phyloP scores from a whole-genome alignment of 2,113 vertebrate genomes.

The Micronycteris hirsuta region DNA sequence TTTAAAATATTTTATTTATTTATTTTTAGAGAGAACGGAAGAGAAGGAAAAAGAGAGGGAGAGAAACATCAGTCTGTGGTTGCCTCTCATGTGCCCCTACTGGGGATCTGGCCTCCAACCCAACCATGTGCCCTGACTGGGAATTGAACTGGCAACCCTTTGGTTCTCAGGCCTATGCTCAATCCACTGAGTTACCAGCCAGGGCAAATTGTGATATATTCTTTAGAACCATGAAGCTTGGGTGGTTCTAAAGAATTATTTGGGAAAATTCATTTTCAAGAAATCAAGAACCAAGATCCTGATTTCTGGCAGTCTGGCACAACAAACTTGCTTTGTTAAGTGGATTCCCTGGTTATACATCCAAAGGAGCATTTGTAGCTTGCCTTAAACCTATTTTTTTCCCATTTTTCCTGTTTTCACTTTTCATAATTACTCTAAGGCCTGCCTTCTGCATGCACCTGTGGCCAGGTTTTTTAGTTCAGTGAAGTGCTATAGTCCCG shows the following conservation, averaged over 20 bases:
- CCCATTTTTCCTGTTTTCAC: neutral
- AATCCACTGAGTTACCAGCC: too few species aligned
- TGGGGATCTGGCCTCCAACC: too few species aligned
- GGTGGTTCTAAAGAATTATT: neutral
- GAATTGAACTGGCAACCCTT: too few species aligned
- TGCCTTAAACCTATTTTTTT: neutral
- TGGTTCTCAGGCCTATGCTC: too few species aligned
- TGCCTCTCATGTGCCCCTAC: too few species aligned
- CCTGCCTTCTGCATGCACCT: neutral
- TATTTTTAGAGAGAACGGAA: too few species aligned
- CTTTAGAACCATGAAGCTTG: neutral
- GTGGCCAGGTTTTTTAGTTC: neutral
- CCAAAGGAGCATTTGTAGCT: neutral
- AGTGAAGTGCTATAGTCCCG: neutral
- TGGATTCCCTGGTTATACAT: neutral
- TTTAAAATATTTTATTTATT: too few species aligned
- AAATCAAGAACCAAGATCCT: neutral
- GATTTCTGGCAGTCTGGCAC: neutral
- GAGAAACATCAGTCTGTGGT: too few species aligned
- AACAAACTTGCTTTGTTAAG: neutral
- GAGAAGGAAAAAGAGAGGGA: too few species aligned
- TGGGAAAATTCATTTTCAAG: neutral
- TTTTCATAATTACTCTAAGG: neutral
- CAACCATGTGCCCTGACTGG: too few species aligned
- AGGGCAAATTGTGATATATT: too few species aligned